These are phyloP conservation scores for Axis porcinus DNA, from an alignment of 2,113 vertebrate species.

Conservation along the genomic window DNA sequence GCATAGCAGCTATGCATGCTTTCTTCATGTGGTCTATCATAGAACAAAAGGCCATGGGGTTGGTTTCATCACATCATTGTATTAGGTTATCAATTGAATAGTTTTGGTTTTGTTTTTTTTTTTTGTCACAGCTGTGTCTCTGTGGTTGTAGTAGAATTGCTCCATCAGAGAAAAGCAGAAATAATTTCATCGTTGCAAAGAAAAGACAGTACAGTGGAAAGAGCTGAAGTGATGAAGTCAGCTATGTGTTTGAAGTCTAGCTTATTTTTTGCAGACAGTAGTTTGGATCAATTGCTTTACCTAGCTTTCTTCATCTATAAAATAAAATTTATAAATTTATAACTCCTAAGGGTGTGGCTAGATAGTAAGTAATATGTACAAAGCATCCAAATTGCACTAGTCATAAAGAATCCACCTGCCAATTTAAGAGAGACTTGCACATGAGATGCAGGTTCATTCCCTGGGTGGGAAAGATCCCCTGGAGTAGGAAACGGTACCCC, in stretches of 20 bases:
- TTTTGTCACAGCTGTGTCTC: slow-evolving; percentile 19
- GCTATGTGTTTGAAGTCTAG: not conserved
- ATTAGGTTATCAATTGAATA: slow-evolving; percentile 36
- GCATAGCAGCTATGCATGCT: slow-evolving; percentile 52
- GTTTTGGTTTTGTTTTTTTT: not conserved
- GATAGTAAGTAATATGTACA: not conserved
- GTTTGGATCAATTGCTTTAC: not conserved
- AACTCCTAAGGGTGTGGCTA: not conserved
- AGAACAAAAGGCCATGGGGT: slow-evolving; percentile 50
- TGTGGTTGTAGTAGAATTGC: not conserved
- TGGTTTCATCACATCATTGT: slow-evolving; percentile 25
- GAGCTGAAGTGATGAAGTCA: not conserved
- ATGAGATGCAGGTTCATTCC: not conserved
- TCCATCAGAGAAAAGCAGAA: not conserved
- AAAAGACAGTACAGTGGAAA: not conserved
- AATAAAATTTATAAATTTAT: not conserved
- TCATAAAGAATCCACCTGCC: not conserved
- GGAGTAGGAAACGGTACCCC: not conserved
- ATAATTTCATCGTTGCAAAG: not conserved
- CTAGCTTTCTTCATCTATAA: not conserved
- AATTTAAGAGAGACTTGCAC: not conserved
- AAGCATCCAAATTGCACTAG: not conserved
- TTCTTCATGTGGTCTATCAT: slow-evolving; percentile 60
- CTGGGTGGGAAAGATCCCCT: not conserved
- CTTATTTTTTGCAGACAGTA: not conserved